A percentile compares a stretch with the other conserved stretches of the same genome.
These are phyloP conservation scores for Cephus pygmeus DNA, from an alignment of 2,888 invertebrate genomes.

Conservation along the genomic window DNA sequence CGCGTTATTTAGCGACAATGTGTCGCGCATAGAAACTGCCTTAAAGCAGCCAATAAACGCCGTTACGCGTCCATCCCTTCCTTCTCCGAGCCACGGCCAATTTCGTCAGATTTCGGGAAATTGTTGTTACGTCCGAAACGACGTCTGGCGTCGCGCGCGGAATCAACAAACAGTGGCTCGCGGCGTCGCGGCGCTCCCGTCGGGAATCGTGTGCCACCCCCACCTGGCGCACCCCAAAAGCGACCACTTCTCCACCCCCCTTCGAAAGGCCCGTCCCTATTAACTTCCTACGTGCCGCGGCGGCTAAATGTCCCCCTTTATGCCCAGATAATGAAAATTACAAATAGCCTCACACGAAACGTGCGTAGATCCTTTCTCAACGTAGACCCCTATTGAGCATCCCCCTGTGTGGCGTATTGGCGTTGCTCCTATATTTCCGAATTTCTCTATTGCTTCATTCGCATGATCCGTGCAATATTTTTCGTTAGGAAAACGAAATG, in stretches of 20 bases:
- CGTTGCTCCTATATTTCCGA: neutral
- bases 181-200: conserved; percentile 11
- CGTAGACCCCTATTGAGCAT: neutral
- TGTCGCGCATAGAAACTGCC: conserved; percentile 68
- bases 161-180: conserved; percentile 55
- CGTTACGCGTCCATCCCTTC: conserved; percentile 50
- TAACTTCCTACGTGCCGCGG: conserved; percentile 62
- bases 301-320: conserved; percentile 61
- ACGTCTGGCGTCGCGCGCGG: conserved; percentile 50
- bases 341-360: conserved; percentile 58
- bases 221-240: conserved; percentile 30
- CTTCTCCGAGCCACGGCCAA: conserved; percentile 49
- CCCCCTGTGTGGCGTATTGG: neutral
- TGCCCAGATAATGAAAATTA: conserved; percentile 66
- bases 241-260: conserved; percentile 23
- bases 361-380: conserved; percentile 34
- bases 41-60: conserved; percentile 67
- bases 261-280: conserved; percentile 49
- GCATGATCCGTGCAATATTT: neutral
- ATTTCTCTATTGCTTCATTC: neutral
- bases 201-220: conserved; percentile 24
- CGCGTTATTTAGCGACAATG: conserved; percentile 65
- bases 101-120: conserved; percentile 67
- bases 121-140: conserved; percentile 62
- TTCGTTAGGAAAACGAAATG: neutral